A percentile compares a stretch with the other conserved stretches of the same genome.
phyloP scores from a whole-genome alignment of 2,113 vertebrate species.

The Ophiodon elongatus region DNA sequence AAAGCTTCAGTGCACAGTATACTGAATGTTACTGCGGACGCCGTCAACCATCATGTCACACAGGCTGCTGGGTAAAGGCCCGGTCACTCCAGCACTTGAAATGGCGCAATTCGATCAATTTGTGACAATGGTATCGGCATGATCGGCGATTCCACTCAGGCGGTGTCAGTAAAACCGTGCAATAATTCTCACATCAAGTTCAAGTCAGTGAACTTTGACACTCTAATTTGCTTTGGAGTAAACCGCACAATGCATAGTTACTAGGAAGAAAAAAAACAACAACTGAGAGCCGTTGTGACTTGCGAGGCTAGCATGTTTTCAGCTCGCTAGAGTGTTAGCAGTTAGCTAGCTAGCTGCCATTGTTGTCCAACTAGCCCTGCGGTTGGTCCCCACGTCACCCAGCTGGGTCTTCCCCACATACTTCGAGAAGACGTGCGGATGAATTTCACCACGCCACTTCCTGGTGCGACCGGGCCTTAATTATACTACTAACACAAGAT shows the following conservation, averaged over 20 bases:
- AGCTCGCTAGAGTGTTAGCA: neutral
- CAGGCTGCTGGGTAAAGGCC: constrained; percentile 10
- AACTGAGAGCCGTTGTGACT: neutral
- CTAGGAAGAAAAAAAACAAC: too few species aligned
- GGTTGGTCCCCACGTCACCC: neutral
- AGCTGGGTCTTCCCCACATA: neutral
- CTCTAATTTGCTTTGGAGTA: neutral
- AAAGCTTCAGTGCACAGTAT: constrained; percentile 1
- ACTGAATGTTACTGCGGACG: constrained; percentile 14
- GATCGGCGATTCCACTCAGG: neutral
- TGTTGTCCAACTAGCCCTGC: neutral
- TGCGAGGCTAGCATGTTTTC: neutral
- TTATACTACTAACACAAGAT: neutral
- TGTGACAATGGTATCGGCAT: neutral
- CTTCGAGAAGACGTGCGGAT: rapidly evolving
- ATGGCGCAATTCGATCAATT: neutral
- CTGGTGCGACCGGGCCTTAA: neutral
- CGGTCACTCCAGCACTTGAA: neutral
- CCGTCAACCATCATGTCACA: neutral
- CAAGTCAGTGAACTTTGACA: neutral
- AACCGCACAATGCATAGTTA: neutral
- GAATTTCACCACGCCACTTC: neutral
- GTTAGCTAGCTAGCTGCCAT: neutral
- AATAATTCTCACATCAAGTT: neutral
- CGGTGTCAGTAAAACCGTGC: neutral